These are phyloP conservation scores for Agonopterix alstromeriana DNA, from an alignment of 2,888 invertebrate species.

Conservation along the genomic window DNA sequence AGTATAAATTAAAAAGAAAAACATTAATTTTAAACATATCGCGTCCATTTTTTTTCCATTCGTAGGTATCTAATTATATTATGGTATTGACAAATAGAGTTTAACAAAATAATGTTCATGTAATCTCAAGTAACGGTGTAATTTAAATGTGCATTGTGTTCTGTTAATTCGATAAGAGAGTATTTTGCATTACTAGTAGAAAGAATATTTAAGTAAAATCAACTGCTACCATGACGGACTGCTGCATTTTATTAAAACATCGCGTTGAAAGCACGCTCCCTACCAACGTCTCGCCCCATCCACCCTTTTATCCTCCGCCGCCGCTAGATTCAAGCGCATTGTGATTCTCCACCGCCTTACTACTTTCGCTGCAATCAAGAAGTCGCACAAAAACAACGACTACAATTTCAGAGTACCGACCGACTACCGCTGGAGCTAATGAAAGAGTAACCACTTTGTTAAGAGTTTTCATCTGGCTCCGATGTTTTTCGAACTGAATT, in stretches of 20 bases:
- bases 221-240: slow-evolving; percentile 8
- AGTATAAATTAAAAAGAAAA: too few relatives aligned
- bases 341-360: slow-evolving; percentile 40
- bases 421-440: slow-evolving; percentile 9
- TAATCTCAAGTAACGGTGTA: too few relatives aligned
- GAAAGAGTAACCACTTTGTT: slow-evolving; percentile 10
- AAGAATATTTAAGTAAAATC: slow-evolving; percentile 1
- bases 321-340: slow-evolving; percentile 39
- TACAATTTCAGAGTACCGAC: slow-evolving; percentile 19
- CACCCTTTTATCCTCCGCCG: slow-evolving; percentile 29
- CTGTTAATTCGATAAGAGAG: too few relatives aligned
- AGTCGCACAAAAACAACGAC: slow-evolving; percentile 34
- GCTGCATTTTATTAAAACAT: slow-evolving; percentile 52
- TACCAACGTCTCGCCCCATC: slow-evolving; percentile 31
- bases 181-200: too few relatives aligned
- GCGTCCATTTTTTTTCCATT: too few relatives aligned
- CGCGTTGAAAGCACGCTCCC: slow-evolving; percentile 45
- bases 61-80: too few relatives aligned
- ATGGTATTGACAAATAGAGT: too few relatives aligned
- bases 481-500: slow-evolving; percentile 9
- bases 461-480: slow-evolving; percentile 8
- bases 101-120: too few relatives aligned
- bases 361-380: slow-evolving; percentile 40
- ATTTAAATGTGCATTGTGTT: too few relatives aligned
- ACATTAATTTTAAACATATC: too few relatives aligned